Conservation (phyloP, 2,113 vertebrate species). For the Casuarius casuarius region DNA sequence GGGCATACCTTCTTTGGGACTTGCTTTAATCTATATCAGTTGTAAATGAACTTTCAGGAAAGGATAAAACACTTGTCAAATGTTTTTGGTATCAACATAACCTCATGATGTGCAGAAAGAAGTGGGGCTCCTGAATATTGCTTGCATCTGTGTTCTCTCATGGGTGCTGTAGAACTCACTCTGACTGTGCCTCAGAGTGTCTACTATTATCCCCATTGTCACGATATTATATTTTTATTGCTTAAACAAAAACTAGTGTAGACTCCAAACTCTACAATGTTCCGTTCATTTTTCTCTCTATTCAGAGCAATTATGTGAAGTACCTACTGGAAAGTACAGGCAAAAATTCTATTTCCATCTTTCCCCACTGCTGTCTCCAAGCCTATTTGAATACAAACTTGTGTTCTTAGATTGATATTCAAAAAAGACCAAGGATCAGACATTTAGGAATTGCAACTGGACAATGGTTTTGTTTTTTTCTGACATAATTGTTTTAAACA, state of each 20-base stretch:
- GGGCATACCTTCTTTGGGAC: not conserved
- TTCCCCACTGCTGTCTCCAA: not conserved
- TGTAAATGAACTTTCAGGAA: not conserved
- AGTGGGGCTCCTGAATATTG: not conserved
- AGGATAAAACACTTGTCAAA: not conserved
- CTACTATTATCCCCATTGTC: not conserved
- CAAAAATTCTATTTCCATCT: not conserved
- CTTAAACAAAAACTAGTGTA: not conserved
- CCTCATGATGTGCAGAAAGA: not conserved
- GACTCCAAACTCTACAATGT: not conserved
- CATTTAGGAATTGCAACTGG: not conserved
- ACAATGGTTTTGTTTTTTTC: not conserved
- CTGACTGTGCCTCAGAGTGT: not conserved
- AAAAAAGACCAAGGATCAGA: not conserved
- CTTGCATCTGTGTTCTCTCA: not conserved
- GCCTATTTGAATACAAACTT: not conserved
- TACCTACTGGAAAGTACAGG: not conserved
- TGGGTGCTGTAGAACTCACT: not conserved
- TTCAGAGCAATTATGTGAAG: not conserved
- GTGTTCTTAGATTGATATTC: not conserved
- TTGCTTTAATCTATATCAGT: not conserved
- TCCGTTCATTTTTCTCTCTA: not conserved
- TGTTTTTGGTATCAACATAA: not conserved
- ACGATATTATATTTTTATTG: not conserved
- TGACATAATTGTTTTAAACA: not conserved